Percentiles rank a stretch among this genome's conserved stretches.
These are phyloP conservation scores for Hydrophis major DNA, from an alignment of 2,797 vertebrate genomes.

Conservation along the genomic window DNA sequence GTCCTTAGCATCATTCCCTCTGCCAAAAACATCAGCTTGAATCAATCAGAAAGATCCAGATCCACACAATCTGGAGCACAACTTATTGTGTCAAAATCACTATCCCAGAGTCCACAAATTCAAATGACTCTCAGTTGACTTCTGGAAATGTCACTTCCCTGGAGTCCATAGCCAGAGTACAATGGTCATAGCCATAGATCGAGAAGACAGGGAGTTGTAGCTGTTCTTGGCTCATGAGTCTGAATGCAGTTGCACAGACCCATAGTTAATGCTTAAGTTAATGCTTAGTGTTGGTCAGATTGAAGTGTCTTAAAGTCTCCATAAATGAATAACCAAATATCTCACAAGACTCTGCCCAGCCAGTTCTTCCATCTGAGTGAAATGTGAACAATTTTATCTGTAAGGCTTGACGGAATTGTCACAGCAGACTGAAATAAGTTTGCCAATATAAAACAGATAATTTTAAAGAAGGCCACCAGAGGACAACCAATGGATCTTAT, in stretches of 20 bases:
- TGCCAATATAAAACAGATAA: not conserved
- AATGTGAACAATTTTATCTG: not conserved
- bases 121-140: not conserved
- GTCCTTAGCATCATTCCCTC: not conserved
- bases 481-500: not conserved
- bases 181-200: not conserved
- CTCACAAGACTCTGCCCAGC: not conserved
- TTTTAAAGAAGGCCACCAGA: not conserved
- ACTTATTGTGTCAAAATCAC: not conserved
- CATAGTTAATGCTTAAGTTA: not conserved
- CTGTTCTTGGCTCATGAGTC: not conserved
- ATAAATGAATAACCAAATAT: not conserved
- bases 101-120: not conserved
- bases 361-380: not conserved
- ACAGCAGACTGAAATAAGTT: not conserved
- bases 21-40: not conserved
- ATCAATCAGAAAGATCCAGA: not conserved
- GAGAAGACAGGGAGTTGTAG: not conserved
- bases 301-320: not conserved
- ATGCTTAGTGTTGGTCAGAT: not conserved
- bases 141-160: not conserved
- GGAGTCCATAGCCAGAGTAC: not conserved
- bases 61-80: not conserved
- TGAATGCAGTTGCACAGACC: not conserved
- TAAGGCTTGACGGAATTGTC: not conserved